phyloP scores from a whole-genome alignment of 2,113 vertebrate genomes.

The Crotophaga sulcirostris region DNA sequence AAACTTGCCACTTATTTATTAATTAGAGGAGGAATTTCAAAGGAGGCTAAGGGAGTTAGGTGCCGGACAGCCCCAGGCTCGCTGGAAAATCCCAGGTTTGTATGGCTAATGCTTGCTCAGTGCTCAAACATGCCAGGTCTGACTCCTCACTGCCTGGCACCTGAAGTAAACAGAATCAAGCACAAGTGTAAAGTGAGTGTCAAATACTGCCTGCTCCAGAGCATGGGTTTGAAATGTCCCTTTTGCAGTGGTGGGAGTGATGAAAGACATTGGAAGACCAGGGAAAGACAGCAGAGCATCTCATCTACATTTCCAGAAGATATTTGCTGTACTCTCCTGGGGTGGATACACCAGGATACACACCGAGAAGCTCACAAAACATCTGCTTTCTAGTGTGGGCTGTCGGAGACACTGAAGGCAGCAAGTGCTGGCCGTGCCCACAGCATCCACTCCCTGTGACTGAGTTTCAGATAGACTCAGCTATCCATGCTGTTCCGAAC shows the following conservation, averaged over 20 bases:
- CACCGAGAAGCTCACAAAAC: rapidly evolving
- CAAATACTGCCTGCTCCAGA: not conserved
- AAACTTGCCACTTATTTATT: constrained; percentile 57
- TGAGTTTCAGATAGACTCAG: rapidly evolving
- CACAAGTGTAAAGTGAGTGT: not conserved
- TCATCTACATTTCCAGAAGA: not conserved
- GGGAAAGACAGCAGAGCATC: not conserved
- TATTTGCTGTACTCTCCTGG: not conserved
- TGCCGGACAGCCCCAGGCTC: constrained; percentile 22
- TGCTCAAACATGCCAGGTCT: not conserved
- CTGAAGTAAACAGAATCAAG: not conserved
- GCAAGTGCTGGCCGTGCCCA: not conserved
- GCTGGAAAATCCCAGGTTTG: constrained; percentile 56
- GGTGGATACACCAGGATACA: not conserved
- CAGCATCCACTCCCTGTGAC: rapidly evolving
- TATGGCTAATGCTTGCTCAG: constrained; percentile 1
- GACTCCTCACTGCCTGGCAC: not conserved
- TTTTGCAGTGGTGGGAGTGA: rapidly evolving
- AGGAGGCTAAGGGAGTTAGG: not conserved
- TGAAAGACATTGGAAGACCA: not conserved
- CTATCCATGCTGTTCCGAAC: not conserved
- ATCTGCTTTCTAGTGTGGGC: not conserved
- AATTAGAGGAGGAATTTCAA: constrained; percentile 62
- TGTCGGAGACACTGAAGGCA: not conserved
- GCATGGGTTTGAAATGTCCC: not conserved